Evolutionary conservation across 2,888 invertebrate species (phyloP).

Genomic region (Linyphia triangularis): DNA sequence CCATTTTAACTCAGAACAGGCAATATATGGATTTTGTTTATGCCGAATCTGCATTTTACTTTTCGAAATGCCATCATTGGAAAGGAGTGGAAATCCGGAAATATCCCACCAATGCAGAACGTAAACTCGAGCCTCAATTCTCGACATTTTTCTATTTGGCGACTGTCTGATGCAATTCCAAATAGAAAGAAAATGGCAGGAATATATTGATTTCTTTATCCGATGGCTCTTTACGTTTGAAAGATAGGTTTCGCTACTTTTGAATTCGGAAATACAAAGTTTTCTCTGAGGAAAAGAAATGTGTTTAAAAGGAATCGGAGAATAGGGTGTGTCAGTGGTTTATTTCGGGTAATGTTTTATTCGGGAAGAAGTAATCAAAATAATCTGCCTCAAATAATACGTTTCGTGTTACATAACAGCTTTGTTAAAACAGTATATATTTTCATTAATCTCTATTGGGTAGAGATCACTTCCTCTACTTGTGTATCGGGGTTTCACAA

Average conservation of each 20-base stretch:
- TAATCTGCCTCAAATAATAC: no score
- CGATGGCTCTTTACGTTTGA: slow-evolving; percentile 3
- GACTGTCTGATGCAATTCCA: slow-evolving; percentile 29
- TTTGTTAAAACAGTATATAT: no score
- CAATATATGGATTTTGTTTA: slow-evolving; percentile 56
- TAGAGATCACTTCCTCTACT: no score
- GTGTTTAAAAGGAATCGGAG: no score
- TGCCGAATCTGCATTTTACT: slow-evolving; percentile 36
- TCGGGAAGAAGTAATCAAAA: no score
- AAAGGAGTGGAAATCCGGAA: not conserved
- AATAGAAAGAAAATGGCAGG: slow-evolving; percentile 10
- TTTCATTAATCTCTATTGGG: no score
- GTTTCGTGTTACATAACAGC: no score
- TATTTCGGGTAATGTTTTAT: not conserved
- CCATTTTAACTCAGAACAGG: not conserved
- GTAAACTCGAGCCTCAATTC: slow-evolving; percentile 39
- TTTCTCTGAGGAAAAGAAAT: no score
- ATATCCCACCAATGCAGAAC: slow-evolving; percentile 34
- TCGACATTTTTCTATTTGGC: slow-evolving; percentile 18
- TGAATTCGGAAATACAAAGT: not conserved
- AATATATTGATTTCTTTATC: slow-evolving; percentile 4
- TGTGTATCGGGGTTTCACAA: no score
- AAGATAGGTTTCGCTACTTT: not conserved
- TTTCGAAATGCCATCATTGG: not conserved
- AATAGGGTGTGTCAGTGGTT: not conserved